Evolutionary conservation across 30 jellyfish, hydroid and myxozoan species (phyloP), one percentile per base, ranked within the genome.

Genomic region (Nemopilema nomurai): DNA sequence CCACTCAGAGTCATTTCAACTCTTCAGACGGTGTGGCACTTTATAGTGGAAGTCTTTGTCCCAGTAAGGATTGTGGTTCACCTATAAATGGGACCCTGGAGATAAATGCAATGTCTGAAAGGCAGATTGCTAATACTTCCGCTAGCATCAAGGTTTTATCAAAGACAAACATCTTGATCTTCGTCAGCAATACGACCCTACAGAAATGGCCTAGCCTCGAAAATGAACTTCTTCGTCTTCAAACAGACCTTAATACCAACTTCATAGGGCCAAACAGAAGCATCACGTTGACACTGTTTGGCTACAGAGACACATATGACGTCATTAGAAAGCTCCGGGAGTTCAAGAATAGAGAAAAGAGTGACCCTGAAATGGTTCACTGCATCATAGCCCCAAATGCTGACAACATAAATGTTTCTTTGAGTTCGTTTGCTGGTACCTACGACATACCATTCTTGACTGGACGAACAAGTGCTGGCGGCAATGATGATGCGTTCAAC

Each of bases 361-460:
- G 73, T 28, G 69, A 74, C 73, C 87, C 91, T 26, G 73, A 52
- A 16, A 65, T 50, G 50, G 0, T 87, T 4, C 96, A 87, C 30
- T 87, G 83, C 0, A 87, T 87, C n/a, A 41, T 87, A 21, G 87
- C 83, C 62, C 28, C 80, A 8, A 73, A 87, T 32, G 63, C 84
- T 18, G 62, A 13, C 18, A 66, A 70, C 1, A 76, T 87, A 16
- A 81, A 70, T 19, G 83, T n/a, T 8, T 21, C 66, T n/a, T 25
- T 87, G 22, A 53, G 64, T 70, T 76, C 90, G 20, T 53, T 76
- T 9, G 84, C 87, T 0, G 28, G 9, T 8, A 23, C 29, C 19
- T n/a, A 77, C 31, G 51, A 73, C 25, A 41, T 79, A n/a, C 88
- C 88, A 29, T 71, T 87, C n/a, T 29, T 87, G 52, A 69, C 80